These are phyloP conservation scores for Gymnarchus niloticus DNA, from an alignment of 2,113 vertebrate genomes.

Conservation along the genomic window DNA sequence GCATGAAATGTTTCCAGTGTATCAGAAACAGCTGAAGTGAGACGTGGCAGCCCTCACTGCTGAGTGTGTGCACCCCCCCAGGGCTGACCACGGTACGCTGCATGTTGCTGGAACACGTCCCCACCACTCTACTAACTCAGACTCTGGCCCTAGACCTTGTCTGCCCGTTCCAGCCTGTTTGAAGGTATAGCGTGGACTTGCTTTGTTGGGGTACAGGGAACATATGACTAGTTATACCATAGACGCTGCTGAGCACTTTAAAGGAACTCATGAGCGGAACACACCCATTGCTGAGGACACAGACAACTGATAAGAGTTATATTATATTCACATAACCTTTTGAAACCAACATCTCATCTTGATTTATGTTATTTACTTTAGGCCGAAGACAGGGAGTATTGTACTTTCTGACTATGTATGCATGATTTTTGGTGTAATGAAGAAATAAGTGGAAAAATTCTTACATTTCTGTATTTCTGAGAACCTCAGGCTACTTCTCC, in stretches of 20 bases:
- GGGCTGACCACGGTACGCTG: background rate
- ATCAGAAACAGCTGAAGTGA: background rate
- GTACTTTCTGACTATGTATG: background rate
- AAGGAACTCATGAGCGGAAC: slow-evolving; percentile 12
- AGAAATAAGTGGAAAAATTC: slow-evolving; percentile 25
- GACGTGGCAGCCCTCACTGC: background rate
- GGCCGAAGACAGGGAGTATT: background rate
- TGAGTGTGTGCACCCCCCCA: background rate
- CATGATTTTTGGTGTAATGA: slow-evolving; percentile 17
- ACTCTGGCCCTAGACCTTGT: background rate
- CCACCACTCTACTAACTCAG: background rate
- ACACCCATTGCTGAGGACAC: slow-evolving; percentile 1
- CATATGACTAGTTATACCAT: background rate
- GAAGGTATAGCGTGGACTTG: background rate
- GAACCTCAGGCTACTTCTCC: slow-evolving; percentile 19
- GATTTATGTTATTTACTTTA: slow-evolving; percentile 22
- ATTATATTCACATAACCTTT: slow-evolving; percentile 10
- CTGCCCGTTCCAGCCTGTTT: background rate
- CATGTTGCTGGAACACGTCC: background rate
- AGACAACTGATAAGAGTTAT: background rate
- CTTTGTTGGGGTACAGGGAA: background rate
- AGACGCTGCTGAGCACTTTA: slow-evolving; percentile 11
- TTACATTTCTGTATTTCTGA: slow-evolving; percentile 21
- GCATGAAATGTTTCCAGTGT: background rate
- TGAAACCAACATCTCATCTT: slow-evolving; percentile 1